Percentiles rank a stretch among this genome's conserved stretches.
These are phyloP conservation scores for Chaitophorus viminalis DNA, from an alignment of 2,888 invertebrate species.

Conservation along the genomic window DNA sequence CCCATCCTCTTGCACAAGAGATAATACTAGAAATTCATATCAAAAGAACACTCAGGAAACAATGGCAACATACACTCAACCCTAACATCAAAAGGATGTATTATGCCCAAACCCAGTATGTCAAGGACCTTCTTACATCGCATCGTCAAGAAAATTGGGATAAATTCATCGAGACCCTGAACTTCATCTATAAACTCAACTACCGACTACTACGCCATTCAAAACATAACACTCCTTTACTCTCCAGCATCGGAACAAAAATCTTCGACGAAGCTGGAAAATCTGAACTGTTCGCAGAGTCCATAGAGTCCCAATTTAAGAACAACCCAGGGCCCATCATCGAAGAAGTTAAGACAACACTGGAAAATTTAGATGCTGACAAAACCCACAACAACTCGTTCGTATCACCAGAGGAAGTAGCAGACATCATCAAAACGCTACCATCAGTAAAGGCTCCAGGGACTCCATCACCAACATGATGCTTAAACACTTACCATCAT, in stretches of 20 bases:
- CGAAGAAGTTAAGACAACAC: not conserved
- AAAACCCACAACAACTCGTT: not conserved
- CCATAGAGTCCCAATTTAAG: constrained; percentile 30
- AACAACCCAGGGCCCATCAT: not conserved
- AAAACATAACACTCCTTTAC: not conserved
- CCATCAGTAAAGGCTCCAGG: not conserved
- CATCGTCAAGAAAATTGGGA: not conserved
- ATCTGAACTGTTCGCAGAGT: constrained; percentile 42
- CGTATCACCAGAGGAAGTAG: not conserved
- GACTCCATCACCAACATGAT: not conserved
- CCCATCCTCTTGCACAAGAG: not conserved
- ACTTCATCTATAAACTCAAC: not conserved
- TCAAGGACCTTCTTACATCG: not conserved
- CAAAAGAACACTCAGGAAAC: not conserved
- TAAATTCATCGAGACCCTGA: not conserved
- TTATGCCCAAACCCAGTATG: not conserved
- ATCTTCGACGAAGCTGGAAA: constrained; percentile 16
- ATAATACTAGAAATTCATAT: not conserved
- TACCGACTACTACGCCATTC: not conserved
- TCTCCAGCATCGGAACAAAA: not conserved
- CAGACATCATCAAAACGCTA: not conserved
- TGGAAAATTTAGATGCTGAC: not conserved
- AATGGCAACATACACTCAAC: not conserved
- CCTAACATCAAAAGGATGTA: not conserved
- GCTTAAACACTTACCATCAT: not conserved